Evolutionary conservation across 2,888 invertebrate genomes (phyloP).

Genomic region (Platycnemis pennipes): DNA sequence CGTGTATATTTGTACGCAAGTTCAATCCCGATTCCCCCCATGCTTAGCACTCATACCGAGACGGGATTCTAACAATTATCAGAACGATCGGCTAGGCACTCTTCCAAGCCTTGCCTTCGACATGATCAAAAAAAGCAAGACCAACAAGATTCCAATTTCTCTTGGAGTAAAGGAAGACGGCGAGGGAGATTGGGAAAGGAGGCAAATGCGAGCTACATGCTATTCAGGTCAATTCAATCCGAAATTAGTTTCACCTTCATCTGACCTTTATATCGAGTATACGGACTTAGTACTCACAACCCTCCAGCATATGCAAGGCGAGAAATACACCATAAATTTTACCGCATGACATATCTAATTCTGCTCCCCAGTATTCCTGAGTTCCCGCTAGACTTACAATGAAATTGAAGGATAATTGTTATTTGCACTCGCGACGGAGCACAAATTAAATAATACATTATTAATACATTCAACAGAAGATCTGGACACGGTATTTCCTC

Average conservation of each 20-base stretch:
- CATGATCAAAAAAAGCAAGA: not conserved
- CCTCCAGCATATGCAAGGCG: not conserved
- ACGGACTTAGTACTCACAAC: not conserved
- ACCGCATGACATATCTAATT: too few relatives aligned
- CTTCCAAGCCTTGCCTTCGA: not conserved
- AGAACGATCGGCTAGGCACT: not conserved
- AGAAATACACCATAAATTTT: too few relatives aligned
- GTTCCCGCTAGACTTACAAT: too few relatives aligned
- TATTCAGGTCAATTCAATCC: slow-evolving; percentile 42
- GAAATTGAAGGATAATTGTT: too few relatives aligned
- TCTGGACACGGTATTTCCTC: too few relatives aligned
- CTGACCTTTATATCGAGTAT: not conserved
- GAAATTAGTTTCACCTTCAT: slow-evolving; percentile 49
- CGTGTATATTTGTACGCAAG: too few relatives aligned
- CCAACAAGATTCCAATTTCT: not conserved
- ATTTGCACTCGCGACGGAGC: too few relatives aligned
- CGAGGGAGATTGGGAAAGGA: not conserved
- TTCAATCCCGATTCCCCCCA: too few relatives aligned
- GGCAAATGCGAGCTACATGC: slow-evolving; percentile 1
- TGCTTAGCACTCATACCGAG: too few relatives aligned
- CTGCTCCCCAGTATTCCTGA: too few relatives aligned
- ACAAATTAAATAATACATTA: too few relatives aligned
- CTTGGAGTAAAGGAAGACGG: not conserved
- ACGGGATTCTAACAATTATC: not conserved
- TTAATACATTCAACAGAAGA: too few relatives aligned